Evolutionary conservation across 2,113 vertebrate species (phyloP).

Genomic region (Anolis sagrei): DNA sequence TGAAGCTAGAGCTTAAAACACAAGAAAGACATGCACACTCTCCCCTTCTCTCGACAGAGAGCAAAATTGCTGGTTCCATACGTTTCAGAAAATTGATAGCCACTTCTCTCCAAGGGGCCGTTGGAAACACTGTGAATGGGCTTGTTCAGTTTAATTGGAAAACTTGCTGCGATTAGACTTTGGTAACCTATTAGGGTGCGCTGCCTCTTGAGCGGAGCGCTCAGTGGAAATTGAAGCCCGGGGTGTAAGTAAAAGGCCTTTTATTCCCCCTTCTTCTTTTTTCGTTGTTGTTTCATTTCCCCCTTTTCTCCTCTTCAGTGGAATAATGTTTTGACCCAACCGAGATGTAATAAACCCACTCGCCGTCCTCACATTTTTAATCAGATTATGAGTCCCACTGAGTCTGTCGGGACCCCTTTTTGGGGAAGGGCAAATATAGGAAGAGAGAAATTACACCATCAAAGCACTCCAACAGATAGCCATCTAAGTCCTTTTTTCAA

Average conservation of each 20-base stretch:
- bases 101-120: conserved; percentile 59
- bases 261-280: neutral
- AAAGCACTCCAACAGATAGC: too few relatives aligned
- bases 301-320: conserved; percentile 58
- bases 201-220: conserved; percentile 68
- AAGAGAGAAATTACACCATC: too few relatives aligned
- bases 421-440: conserved; percentile 38
- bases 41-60: neutral
- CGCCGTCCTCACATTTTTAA: neutral
- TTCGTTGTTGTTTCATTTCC: conserved; percentile 35
- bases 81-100: conserved; percentile 54
- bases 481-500: too few relatives aligned
- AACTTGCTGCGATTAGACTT: conserved; percentile 69
- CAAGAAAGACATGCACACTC: conserved; percentile 7
- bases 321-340: conserved; percentile 77
- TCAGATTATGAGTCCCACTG: neutral
- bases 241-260: conserved; percentile 62
- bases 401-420: neutral
- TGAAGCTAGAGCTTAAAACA: conserved; percentile 55
- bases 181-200: conserved; percentile 68
- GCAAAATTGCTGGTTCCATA: conserved; percentile 48
- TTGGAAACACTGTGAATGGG: conserved; percentile 71
- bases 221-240: conserved; percentile 67
- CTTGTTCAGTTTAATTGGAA: conserved; percentile 75
- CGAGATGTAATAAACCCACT: conserved; percentile 56